Conservation (phyloP, 2,113 vertebrate species). For the Toxotes jaculatrix region DNA sequence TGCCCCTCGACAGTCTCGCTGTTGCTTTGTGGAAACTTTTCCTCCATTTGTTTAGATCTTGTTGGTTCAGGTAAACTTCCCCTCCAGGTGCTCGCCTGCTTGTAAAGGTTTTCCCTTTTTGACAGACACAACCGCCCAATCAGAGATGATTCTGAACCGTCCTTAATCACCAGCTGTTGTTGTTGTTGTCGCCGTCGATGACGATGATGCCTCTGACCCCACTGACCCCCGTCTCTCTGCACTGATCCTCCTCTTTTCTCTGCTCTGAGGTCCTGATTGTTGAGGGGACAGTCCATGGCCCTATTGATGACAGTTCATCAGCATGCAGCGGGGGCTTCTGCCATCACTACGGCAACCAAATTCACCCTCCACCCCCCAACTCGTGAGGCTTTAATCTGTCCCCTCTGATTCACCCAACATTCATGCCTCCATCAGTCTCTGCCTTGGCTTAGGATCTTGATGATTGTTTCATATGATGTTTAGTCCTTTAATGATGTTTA, state of each 20-base stretch:
- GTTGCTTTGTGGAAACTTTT: too few relatives aligned
- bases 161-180: slow-evolving; percentile 14
- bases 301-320: slow-evolving; percentile 69
- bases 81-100: too few relatives aligned
- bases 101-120: neutral
- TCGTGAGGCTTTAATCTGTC: slow-evolving; percentile 21
- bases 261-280: slow-evolving; percentile 34
- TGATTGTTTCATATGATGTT: neutral
- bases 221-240: slow-evolving; percentile 12
- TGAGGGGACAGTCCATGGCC: slow-evolving; percentile 41
- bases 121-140: neutral
- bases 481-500: too few relatives aligned
- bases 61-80: neutral
- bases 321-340: slow-evolving; percentile 53
- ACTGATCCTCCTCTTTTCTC: slow-evolving; percentile 32
- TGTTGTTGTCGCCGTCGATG: neutral
- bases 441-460: neutral
- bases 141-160: neutral
- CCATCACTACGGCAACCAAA: slow-evolving; percentile 45
- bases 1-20: too few relatives aligned
- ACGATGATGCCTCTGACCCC: slow-evolving; percentile 15
- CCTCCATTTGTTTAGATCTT: too few relatives aligned
- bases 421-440: neutral
- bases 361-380: neutral
- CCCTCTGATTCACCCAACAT: slow-evolving; percentile 8